Percentiles rank a stretch among this genome's conserved stretches.
phyloP scores from a whole-genome alignment of 1,140 invertebrate species.

The Pseudomyrmex cubaensis region DNA sequence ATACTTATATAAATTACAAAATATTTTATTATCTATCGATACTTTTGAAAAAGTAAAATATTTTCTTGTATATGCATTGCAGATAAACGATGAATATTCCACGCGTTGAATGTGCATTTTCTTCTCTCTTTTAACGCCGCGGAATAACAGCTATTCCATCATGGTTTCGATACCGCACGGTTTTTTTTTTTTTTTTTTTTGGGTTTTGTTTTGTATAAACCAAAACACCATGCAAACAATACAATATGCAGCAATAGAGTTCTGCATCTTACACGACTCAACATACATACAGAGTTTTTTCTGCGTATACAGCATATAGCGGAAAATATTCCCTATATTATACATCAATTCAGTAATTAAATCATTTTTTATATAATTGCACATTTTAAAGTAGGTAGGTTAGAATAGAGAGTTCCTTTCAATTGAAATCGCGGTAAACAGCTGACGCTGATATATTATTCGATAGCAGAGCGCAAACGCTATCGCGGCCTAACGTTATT shows the following conservation, averaged over 20 bases:
- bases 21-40: slow-evolving; percentile 22
- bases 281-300: background rate
- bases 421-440: slow-evolving; percentile 17
- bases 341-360: background rate
- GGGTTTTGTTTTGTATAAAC: background rate
- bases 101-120: background rate
- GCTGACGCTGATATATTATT: slow-evolving; percentile 15
- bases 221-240: background rate
- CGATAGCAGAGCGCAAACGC: slow-evolving; percentile 18
- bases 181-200: background rate
- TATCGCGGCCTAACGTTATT: slow-evolving; percentile 41
- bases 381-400: slow-evolving; percentile 4
- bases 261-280: background rate
- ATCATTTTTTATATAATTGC: slow-evolving; percentile 5
- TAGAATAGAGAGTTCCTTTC: background rate
- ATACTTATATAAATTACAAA: background rate
- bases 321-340: too few relatives aligned
- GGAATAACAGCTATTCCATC: background rate
- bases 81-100: slow-evolving; percentile 4
- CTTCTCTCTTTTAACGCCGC: background rate
- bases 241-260: background rate
- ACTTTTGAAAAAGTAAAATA: background rate
- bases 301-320: too few relatives aligned
- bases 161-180: background rate
- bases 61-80: background rate